These are phyloP conservation scores for Hydriomena furcata DNA, from an alignment of 2,888 invertebrate genomes.

Conservation along the genomic window DNA sequence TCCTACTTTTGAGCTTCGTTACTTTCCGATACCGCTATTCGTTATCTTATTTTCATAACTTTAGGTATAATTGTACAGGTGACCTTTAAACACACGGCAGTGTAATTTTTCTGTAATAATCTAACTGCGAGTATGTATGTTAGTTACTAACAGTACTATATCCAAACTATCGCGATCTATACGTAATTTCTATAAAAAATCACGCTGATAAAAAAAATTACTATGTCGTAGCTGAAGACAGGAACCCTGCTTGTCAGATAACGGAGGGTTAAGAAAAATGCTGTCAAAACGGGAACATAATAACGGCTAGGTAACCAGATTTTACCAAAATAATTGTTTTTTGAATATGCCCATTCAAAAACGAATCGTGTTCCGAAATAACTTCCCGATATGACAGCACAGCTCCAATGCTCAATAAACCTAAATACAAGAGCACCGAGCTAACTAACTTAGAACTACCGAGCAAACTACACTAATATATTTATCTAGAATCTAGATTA, in stretches of 20 bases:
- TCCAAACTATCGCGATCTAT: no score
- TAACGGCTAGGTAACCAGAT: slow-evolving; percentile 3
- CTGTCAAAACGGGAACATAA: slow-evolving; percentile 56
- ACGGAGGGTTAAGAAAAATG: slow-evolving; percentile 57
- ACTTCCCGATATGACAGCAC: slow-evolving; percentile 60
- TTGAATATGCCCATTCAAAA: slow-evolving; percentile 31
- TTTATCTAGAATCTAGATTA: slow-evolving; percentile 43
- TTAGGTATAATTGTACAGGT: slow-evolving; percentile 5
- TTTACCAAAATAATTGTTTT: slow-evolving; percentile 29
- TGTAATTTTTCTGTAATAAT: slow-evolving; percentile 1
- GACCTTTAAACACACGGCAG: slow-evolving; percentile 7
- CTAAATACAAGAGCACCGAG: slow-evolving; percentile 55
- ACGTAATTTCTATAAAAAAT: no score
- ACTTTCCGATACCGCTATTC: slow-evolving; percentile 13
- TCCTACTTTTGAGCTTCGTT: slow-evolving; percentile 22
- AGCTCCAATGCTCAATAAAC: slow-evolving; percentile 74
- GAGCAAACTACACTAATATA: slow-evolving; percentile 62
- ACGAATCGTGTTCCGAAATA: slow-evolving; percentile 31
- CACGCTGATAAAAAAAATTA: no score
- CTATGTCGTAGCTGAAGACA: slow-evolving; percentile 74
- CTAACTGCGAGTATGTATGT: no score
- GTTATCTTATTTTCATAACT: slow-evolving; percentile 7
- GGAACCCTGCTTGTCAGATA: slow-evolving; percentile 79
- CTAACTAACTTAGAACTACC: slow-evolving; percentile 55
- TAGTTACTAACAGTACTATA: no score